Conservation (phyloP, 2,113 vertebrate species). For the Corythaixoides concolor region DNA sequence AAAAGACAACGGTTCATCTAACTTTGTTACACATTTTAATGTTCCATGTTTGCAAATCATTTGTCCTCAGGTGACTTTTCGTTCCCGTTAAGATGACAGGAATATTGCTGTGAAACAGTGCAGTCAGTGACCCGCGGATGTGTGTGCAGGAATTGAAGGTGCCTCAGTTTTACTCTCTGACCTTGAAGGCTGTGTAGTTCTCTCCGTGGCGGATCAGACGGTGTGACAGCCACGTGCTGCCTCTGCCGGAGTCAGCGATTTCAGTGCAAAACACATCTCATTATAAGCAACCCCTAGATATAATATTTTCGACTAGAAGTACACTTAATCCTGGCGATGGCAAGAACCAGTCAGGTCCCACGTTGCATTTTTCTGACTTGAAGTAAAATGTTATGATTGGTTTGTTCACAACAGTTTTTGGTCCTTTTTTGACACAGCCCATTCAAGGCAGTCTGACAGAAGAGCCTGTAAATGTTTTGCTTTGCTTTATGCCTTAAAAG, state of each 20-base stretch:
- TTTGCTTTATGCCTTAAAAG: background rate
- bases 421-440: background rate
- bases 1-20: background rate
- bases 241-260: background rate
- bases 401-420: background rate
- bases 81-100: background rate
- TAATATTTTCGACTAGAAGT: background rate
- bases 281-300: background rate
- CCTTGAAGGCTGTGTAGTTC: rapidly evolving
- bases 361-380: background rate
- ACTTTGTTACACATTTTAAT: background rate
- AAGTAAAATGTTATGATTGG: rapidly evolving
- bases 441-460: background rate
- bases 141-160: rapidly evolving
- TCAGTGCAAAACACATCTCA: rapidly evolving
- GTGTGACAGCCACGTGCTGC: background rate
- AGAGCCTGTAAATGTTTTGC: background rate
- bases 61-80: background rate
- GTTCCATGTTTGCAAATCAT: background rate
- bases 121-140: background rate
- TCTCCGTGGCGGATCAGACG: no score
- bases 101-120: background rate
- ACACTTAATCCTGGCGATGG: background rate
- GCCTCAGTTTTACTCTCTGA: background rate
- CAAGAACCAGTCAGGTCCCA: background rate